A percentile compares a stretch with the other conserved stretches of the same genome.
Evolutionary conservation across 2,888 invertebrate species (phyloP).

Genomic region (Parochlus steinenii): DNA sequence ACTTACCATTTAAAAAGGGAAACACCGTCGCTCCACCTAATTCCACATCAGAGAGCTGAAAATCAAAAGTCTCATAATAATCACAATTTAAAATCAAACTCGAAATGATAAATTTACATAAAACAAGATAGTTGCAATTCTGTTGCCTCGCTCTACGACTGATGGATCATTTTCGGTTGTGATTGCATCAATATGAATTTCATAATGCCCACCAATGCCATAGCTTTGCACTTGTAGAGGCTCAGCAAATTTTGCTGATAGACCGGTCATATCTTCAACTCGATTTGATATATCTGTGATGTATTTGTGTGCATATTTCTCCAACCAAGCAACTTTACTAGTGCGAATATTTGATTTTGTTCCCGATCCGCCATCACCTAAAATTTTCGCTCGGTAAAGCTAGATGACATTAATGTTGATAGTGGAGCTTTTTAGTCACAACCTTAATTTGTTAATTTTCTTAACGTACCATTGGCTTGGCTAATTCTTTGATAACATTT

Average conservation of each 20-base stretch:
- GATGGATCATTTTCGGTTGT: not conserved
- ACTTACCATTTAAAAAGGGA: slow-evolving; percentile 32
- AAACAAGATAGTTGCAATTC: slow-evolving; percentile 27
- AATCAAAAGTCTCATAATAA: too few species aligned
- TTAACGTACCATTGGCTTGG: slow-evolving; percentile 34
- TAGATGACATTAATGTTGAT: slow-evolving; percentile 16
- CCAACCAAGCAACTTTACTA: slow-evolving; percentile 43
- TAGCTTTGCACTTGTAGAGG: slow-evolving; percentile 42
- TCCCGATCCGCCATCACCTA: slow-evolving; percentile 70
- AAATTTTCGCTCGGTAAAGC: slow-evolving; percentile 38
- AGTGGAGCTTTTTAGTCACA: too few species aligned
- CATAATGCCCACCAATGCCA: slow-evolving; percentile 47
- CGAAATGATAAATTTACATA: slow-evolving; percentile 21
- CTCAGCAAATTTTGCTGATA: slow-evolving; percentile 40
- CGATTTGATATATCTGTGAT: slow-evolving; percentile 33
- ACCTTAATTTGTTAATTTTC: too few species aligned
- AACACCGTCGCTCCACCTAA: slow-evolving; percentile 45
- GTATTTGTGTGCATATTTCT: slow-evolving; percentile 30
- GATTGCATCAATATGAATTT: slow-evolving; percentile 20
- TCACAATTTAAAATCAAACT: too few species aligned
- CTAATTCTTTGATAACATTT: slow-evolving; percentile 32
- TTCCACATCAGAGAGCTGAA: slow-evolving; percentile 38
- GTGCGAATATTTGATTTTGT: slow-evolving; percentile 44
- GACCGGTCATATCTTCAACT: slow-evolving; percentile 36
- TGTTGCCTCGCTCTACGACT: slow-evolving; percentile 19